Percentiles rank a stretch among this genome's conserved stretches.
Evolutionary conservation across 35 echinoderm and acorn worm genomes (phyloP).

Genomic region (Nesometra sesokonis): DNA sequence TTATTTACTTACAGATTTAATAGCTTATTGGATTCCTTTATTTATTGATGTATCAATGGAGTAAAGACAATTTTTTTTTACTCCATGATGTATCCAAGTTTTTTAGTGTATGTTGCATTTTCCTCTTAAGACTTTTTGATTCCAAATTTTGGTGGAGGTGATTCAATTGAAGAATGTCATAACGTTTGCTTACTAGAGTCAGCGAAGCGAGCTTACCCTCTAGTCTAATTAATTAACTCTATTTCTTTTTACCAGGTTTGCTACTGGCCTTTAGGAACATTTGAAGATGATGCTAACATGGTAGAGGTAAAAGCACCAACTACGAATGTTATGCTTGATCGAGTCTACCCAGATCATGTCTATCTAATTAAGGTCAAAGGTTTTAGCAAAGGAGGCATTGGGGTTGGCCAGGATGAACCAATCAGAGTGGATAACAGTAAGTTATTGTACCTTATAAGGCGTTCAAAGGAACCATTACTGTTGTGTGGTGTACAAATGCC

Average conservation of each 20-base stretch:
- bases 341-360: neutral
- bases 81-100: no score
- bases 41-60: no score
- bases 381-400: conserved; percentile 4
- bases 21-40: no score
- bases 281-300: conserved; percentile 4
- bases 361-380: conserved; percentile 2
- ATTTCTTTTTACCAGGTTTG: neutral
- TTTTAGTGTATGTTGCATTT: neutral
- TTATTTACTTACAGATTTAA: no score
- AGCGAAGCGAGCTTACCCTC: no score
- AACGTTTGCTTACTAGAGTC: neutral
- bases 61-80: no score
- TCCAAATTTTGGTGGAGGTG: neutral
- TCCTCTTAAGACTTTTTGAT: neutral
- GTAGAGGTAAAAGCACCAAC: neutral
- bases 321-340: neutral
- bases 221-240: neutral
- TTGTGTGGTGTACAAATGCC: no score
- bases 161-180: neutral
- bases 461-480: no score
- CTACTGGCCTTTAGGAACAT: neutral
- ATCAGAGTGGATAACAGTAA: neutral
- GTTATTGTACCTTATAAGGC: no score
- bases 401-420: neutral